Conservation (phyloP, 2,888 invertebrate species). For the Cantharis lateralis region DNA sequence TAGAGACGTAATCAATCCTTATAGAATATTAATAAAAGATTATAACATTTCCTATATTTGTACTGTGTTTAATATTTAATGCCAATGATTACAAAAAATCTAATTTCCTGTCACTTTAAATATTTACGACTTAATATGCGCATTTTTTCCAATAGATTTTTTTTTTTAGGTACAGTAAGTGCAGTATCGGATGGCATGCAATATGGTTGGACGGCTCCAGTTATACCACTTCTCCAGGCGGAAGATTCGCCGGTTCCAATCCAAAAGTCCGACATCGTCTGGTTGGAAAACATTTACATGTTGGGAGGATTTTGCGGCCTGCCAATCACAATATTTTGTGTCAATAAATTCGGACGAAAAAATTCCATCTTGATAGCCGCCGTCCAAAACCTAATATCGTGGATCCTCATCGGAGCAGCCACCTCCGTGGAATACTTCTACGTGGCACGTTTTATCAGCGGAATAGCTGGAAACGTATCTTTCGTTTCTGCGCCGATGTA, state of each 20-base stretch:
- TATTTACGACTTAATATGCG: too few species aligned
- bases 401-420: conserved; percentile 49
- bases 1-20: background rate
- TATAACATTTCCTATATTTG: too few species aligned
- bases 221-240: conserved; percentile 47
- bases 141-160: too few species aligned
- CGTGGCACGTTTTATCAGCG: conserved; percentile 50
- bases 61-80: too few species aligned
- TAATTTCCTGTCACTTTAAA: too few species aligned
- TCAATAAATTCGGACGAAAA: conserved; percentile 48
- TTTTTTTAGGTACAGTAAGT: conserved; percentile 48
- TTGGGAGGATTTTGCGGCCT: conserved; percentile 45
- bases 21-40: too few species aligned
- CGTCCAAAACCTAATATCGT: conserved; percentile 44
- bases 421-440: conserved; percentile 46
- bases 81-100: too few species aligned
- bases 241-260: conserved; percentile 44
- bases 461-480: conserved; percentile 52
- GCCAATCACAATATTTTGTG: conserved; percentile 47
- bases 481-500: conserved; percentile 55
- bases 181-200: conserved; percentile 54
- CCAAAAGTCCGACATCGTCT: conserved; percentile 37
- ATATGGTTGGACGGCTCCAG: conserved; percentile 53
- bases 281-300: conserved; percentile 44
- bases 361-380: conserved; percentile 49